Evolutionary conservation across 35 echinoderm and acorn worm genomes (phyloP), one percentile per base, ranked within the genome.

Genomic region (Acanthaster planci): DNA sequence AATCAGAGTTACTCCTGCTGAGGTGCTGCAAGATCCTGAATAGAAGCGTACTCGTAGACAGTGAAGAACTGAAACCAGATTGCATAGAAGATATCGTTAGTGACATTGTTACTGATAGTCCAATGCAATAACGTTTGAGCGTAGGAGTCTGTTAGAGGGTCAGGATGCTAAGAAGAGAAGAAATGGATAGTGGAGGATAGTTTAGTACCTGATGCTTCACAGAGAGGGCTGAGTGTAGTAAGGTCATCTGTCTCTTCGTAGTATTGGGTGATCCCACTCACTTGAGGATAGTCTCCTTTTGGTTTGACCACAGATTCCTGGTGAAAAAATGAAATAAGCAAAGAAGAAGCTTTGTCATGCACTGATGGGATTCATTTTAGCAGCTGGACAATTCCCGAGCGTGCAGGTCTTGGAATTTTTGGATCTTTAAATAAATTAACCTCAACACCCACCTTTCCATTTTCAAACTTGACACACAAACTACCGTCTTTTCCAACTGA

Each of bases 1-100:
- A 27, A 97, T 52, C 53, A 93, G 78, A 0, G 94, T 97, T 17
- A 90, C 86, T 10, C 94, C 94, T 64, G 94, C 90, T 35, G 89
- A 89, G 55, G 85, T 97, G 77, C 82, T 89, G 60, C 78, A 79
- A 21, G 78, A 38, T 32, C 75, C 82, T 16, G 34, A 67, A 5
- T 78, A 39, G 55, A 84, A 97, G 38, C 93, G 67, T 0, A 17
- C 55, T 29, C 81, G n/a, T 14, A 97, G 77, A 82, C 89, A 92
- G 37, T 87, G 23, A 37, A 92, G 68, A 36, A 97, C 93, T 97
- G 76, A 56, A 34, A 53, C 19, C 60, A 38, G 27, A 85, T 59
- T 7, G 23, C n/a, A n/a, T n/a, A n/a, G n/a, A n/a, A n/a, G n/a
- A n/a, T n/a, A n/a, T n/a, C n/a, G n/a, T n/a, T n/a, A 57, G 55